Evolutionary conservation across 2,888 invertebrate genomes (phyloP).

Genomic region (Diarsia rubi): DNA sequence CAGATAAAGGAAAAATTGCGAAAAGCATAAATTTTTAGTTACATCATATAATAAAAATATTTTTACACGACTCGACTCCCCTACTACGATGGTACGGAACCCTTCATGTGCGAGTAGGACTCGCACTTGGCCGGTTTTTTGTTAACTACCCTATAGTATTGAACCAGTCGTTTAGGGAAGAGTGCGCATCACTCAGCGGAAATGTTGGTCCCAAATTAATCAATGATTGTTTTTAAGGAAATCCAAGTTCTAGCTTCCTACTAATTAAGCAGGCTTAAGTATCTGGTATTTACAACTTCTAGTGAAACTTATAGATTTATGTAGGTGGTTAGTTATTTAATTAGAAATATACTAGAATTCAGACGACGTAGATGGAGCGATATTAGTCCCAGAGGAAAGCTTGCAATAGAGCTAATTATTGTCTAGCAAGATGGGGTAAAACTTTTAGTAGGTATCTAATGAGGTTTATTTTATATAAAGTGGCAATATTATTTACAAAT

Average conservation of each 20-base stretch:
- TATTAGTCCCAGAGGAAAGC: conserved; percentile 63
- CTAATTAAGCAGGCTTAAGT: conserved; percentile 3
- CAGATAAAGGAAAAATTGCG: too few species aligned
- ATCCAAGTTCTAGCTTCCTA: background rate
- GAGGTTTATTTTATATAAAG: background rate
- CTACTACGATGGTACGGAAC: too few species aligned
- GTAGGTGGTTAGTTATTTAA: conserved; percentile 55
- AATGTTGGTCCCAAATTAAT: background rate
- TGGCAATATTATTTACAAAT: background rate
- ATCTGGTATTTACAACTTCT: background rate
- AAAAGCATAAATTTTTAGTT: too few species aligned
- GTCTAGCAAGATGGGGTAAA: conserved; percentile 42
- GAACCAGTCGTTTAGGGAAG: background rate
- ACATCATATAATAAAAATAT: too few species aligned
- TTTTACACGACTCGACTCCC: too few species aligned
- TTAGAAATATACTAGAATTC: conserved; percentile 55
- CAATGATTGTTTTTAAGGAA: background rate
- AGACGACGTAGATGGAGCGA: conserved; percentile 66
- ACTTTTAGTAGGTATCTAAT: conserved; percentile 20
- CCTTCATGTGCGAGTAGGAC: too few species aligned
- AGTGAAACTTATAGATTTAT: conserved; percentile 27
- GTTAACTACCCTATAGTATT: too few species aligned
- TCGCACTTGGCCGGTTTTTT: too few species aligned
- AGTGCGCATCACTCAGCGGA: background rate
- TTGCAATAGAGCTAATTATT: conserved; percentile 63